Percentiles rank a stretch among this genome's conserved stretches.
Conservation (phyloP, 2,113 vertebrate species). For the Geococcyx californianus region DNA sequence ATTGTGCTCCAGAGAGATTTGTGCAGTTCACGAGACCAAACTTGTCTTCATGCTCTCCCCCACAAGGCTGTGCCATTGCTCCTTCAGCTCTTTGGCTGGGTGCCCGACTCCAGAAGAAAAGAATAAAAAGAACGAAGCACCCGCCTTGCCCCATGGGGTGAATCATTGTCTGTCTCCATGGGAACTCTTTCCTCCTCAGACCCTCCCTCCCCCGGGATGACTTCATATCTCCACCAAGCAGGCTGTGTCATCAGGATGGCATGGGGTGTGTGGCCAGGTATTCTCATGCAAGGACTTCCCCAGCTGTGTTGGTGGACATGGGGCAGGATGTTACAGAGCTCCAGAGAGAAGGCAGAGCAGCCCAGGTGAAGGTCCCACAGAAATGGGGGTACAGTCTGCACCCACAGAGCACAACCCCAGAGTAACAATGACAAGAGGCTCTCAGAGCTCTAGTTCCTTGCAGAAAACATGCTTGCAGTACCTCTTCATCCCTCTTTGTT, state of each 20-base stretch:
- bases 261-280: neutral
- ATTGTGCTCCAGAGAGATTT: neutral
- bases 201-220: constrained; percentile 23
- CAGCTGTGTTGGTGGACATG: accelerated
- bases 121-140: constrained; percentile 29
- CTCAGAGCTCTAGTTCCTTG: neutral
- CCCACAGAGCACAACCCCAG: accelerated
- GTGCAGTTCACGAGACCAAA: constrained; percentile 11
- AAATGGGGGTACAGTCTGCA: accelerated
- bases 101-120: constrained; percentile 39
- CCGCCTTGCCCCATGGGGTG: constrained; percentile 42
- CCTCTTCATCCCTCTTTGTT: neutral
- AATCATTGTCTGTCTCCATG: constrained; percentile 66
- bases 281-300: neutral
- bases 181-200: constrained; percentile 37
- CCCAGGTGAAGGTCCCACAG: neutral
- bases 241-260: neutral
- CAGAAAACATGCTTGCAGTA: neutral
- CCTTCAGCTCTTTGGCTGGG: constrained; percentile 51
- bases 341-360: neutral
- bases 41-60: constrained; percentile 29
- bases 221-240: neutral
- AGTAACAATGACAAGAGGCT: accelerated
- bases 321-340: neutral
- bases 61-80: neutral